These are phyloP conservation scores for Parauchenoglanis punctatus DNA, from an alignment of 2,797 vertebrate species.

Conservation along the genomic window DNA sequence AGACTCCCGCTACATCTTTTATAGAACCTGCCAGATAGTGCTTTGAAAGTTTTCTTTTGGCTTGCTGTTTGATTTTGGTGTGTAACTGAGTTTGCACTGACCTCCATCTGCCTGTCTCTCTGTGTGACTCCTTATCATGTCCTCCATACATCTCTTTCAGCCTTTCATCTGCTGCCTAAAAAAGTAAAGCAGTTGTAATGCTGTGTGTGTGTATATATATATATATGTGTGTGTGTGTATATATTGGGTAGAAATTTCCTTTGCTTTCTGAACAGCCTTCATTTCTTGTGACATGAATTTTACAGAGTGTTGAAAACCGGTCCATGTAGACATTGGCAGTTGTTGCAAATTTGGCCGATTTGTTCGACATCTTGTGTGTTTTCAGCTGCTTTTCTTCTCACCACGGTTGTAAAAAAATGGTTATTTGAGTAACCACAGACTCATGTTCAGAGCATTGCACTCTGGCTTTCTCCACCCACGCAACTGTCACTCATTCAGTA, in stretches of 20 bases:
- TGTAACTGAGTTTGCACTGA: not conserved
- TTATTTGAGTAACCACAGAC: not conserved
- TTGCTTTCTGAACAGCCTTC: not conserved
- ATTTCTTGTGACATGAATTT: not conserved
- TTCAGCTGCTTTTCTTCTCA: not conserved
- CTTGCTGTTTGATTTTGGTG: not conserved
- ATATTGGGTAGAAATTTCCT: not conserved
- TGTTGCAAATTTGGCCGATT: not conserved
- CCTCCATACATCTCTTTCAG: not conserved
- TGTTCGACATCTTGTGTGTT: not conserved
- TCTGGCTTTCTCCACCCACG: not conserved
- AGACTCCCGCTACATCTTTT: not conserved
- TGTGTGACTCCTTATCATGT: not conserved
- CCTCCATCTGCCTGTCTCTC: not conserved
- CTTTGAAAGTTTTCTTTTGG: not conserved
- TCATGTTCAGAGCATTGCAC: too few species aligned
- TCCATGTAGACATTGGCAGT: not conserved
- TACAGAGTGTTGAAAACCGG: not conserved
- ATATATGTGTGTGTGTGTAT: not conserved
- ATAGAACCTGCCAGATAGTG: not conserved
- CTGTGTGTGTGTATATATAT: not conserved
- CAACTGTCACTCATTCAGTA: too few species aligned
- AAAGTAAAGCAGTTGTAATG: not conserved
- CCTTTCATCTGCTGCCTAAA: not conserved
- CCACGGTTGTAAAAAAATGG: not conserved